Base-by-base conservation (phyloP, 2,113 vertebrate species). In the Tichodroma muraria region DNA sequence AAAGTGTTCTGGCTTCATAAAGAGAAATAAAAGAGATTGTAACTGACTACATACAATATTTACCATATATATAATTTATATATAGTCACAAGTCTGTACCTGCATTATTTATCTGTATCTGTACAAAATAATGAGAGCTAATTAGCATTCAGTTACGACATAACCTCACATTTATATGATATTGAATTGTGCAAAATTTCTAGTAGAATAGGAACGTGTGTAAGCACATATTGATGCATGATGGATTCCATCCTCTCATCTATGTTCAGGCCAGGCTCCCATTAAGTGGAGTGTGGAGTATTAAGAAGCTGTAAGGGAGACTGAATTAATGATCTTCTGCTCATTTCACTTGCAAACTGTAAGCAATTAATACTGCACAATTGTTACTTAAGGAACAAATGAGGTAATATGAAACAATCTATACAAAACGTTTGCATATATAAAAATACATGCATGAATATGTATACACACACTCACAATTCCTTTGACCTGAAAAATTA, bases 81-180 rank as follows among this genome's bases (percentile, higher is more conserved):
- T n/a, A 57, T 20, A 61, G 11, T 38, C n/a, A 38, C 24, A 68
- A 71, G 13, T 44, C 38, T 72, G 13, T 38, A 61, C n/a, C n/a
- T 50, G 30, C 37, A 85, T 27, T 66, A 94, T 79, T 72, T 73
- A 68, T 80, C 37, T 47, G 49, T 49, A 79, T 61, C 52, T 54
- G 23, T 24, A 83, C 33, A 56, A 82, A 88, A 50, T 14, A 45
- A 64, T 21, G n/a, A 44, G 8, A 59, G 37, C 11, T 15, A 71
- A 47, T 47, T 49, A 82, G 38, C 33, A 61, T 40, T 75, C 44
- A 47, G 6, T n/a, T 71, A 61, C 80, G 56, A 75, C 19, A 61
- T 11, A 86, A n/a, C 6, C 1, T 6, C 22, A 28, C 27, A 76
- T 33, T 69, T 9, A n/a, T 7, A 61, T 0, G 2, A 63, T 16